Base-by-base conservation (phyloP, 2,113 vertebrate species). In the Callocephalon fimbriatum region DNA sequence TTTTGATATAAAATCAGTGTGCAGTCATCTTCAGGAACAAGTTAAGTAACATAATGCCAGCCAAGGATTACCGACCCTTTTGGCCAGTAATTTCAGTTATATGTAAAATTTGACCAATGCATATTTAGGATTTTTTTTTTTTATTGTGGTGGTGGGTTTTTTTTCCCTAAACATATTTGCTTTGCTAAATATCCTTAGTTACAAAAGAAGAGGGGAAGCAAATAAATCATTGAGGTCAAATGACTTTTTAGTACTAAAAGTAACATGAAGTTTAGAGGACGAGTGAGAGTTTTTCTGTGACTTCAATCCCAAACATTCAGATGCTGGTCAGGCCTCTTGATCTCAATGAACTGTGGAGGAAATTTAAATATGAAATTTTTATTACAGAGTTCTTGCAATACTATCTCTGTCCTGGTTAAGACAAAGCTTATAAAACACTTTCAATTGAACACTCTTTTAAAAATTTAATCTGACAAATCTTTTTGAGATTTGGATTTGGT, bases 291-390 rank as follows among this genome's bases (percentile, higher is more conserved):
- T 87, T 85, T 93, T 25, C 48, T 56, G 15, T 85, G 48, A 67
- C 26, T 78, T 85, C 61, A 82, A 23, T 51, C 13, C 17, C 53
- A 56, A 40, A 68, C 14, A 65, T 85, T 74, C 70, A 78, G 18
- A 44, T 72, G 8, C 47, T 72, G 68, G 15, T 65, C 56, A 91
- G 31, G 13, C 22, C 9, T 76, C 70, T 48, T 76, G 53, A 82
- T 82, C 45, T 70, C 31, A 78, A n/a, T 58, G 15, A 87, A 74
- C 29, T 44, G 21, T 72, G 25, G 14, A 61, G 3, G 2, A 15
- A 87, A 96, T 77, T 93, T 84, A 89, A 86, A 79, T 68, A 82
- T 32, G 18, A 76, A 50, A n/a, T 20, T 75, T 87, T 87, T 75
- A 68, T 78, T 85, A 48, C 7, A 61, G 23, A 65, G 5, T 79